Base-by-base conservation (phyloP, 2,113 vertebrate genomes). In the Erythrocebus patas region DNA sequence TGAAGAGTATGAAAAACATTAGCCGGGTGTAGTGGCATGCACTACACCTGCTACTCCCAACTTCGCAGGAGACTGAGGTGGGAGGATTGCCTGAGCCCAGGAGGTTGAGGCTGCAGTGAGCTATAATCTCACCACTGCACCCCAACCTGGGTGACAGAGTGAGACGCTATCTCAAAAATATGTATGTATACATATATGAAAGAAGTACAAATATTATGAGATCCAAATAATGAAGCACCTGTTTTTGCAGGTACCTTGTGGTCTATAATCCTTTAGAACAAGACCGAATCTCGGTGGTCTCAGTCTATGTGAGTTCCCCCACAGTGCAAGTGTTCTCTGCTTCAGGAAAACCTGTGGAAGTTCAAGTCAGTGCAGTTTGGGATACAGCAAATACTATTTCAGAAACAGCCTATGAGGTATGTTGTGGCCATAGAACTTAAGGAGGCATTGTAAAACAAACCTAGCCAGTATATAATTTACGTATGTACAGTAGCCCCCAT, bases 331-430 rank as follows among this genome's bases (percentile, higher is more conserved):
- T 99, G 16, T 48, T 98, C 5, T 98, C 99, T 27, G 98, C 99
- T 81, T 97, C 97, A 0, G 99, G 99, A 92, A 99, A 70, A 80
- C 97, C 98, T 48, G 93, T 99, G 95, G 68, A 97, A 8, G 92
- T 98, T 9, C 99, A 99, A 98, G 97, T 99, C 73, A 99, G 98
- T 83, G 99, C 99, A 0, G 98, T 99, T 88, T 99, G 99, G 99
- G 98, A 97, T 81, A 98, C 98, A 94, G 96, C 98, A 6, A 98
- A 85, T 80, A 97, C 81, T 48, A 38, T 98, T 50, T 99, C 99
- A 30, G 96, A 98, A 70, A 98, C 99, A 78, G 97, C 98, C 0
- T 99, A 99, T 92, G 99, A 99, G 99, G 99, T 99, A 98, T 45
- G 76, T 20, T 94, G 48, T 20, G 5, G 18, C 48, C 61, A 8